Percentiles rank a stretch among this genome's conserved stretches.
Evolutionary conservation across 2,797 vertebrate genomes (phyloP).

Genomic region (Sebastes itinus): DNA sequence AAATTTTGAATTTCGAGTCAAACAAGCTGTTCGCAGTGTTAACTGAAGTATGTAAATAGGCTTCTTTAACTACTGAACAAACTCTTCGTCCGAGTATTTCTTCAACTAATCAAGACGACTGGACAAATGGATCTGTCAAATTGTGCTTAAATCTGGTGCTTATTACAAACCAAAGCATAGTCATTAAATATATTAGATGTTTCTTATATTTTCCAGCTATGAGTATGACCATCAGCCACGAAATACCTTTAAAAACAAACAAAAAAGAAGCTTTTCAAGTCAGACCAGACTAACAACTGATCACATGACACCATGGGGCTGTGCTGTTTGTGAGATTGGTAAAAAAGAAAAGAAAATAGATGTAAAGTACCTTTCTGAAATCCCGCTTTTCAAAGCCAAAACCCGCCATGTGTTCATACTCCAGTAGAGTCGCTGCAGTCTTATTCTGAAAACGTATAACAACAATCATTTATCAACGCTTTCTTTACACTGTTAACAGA

Average conservation of each 20-base stretch:
- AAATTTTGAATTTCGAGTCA: background rate
- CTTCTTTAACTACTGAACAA: background rate
- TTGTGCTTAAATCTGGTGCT: background rate
- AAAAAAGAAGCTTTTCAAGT: background rate
- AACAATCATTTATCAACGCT: background rate
- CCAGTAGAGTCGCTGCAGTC: conserved; percentile 88
- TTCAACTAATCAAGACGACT: background rate
- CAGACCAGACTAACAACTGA: background rate
- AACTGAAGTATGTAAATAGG: background rate
- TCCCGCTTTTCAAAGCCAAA: conserved; percentile 92
- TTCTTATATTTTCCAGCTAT: background rate
- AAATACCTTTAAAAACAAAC: background rate
- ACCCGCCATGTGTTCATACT: conserved; percentile 92
- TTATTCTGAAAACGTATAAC: conserved; percentile 82
- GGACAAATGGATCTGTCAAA: background rate
- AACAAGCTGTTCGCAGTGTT: background rate
- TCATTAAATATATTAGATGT: background rate
- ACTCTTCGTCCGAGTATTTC: background rate
- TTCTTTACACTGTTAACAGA: background rate
- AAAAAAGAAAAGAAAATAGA: background rate
- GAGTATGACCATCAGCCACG: background rate
- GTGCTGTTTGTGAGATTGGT: background rate
- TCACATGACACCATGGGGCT: background rate
- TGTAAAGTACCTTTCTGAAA: conserved; percentile 90
- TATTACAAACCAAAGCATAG: background rate